Evolutionary conservation across 2,888 invertebrate genomes (phyloP).

Genomic region (Dione vanillae): DNA sequence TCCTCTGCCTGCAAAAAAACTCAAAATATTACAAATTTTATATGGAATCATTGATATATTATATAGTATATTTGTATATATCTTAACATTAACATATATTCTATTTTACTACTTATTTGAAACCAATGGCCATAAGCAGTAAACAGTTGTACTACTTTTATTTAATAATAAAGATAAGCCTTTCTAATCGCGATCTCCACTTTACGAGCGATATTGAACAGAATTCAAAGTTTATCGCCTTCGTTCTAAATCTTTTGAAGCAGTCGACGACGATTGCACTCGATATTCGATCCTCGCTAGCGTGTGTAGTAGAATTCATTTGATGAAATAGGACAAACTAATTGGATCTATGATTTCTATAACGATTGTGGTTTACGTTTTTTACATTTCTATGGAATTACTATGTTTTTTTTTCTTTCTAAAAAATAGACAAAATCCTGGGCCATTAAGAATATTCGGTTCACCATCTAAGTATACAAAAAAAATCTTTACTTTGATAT

Average conservation of each 20-base stretch:
- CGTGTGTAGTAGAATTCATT: background rate
- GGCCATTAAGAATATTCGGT: no score
- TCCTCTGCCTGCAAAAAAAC: no score
- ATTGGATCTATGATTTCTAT: background rate
- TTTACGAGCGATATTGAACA: slow-evolving; percentile 28
- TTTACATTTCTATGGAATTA: no score
- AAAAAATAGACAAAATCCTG: no score
- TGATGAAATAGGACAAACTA: background rate
- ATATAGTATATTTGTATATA: no score
- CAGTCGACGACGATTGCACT: background rate
- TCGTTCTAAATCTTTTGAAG: background rate
- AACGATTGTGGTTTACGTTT: no score
- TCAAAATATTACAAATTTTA: no score
- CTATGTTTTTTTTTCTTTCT: no score
- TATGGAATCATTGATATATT: no score
- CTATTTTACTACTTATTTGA: background rate
- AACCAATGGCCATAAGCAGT: background rate
- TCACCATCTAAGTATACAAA: no score
- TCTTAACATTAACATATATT: no score
- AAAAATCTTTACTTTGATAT: no score
- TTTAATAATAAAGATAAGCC: slow-evolving; percentile 28
- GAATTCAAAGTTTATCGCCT: slow-evolving; percentile 17
- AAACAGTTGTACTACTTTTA: slow-evolving; percentile 16
- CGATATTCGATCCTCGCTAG: background rate
- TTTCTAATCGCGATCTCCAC: slow-evolving; percentile 28